Evolutionary conservation across 2,113 vertebrate species (phyloP), one percentile per base, ranked within the genome.

Genomic region (Ageneiosus marmoratus): DNA sequence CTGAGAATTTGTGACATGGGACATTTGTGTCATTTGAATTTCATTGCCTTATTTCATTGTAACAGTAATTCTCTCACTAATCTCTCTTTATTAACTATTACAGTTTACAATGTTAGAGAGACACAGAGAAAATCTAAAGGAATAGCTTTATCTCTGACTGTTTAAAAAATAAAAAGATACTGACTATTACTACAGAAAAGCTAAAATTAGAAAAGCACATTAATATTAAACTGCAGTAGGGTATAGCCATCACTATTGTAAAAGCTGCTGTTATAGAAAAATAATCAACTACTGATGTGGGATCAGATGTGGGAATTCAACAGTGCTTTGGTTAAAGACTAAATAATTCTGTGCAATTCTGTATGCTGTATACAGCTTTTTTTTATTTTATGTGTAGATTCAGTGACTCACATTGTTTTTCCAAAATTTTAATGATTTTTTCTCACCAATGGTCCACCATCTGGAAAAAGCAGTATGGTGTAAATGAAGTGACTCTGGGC

Each of bases 401-500:
- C 6, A 3, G 15, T 41, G 62, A 80, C 50, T 69, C 44, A 24
- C 5, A 44, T 70, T 24, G 80, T 50, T 48, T 22, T 34, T 32
- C 50, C 75, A 29, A 44, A 48, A 44, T 65, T 34, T 55, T 16
- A 7, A 50, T 56, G 15, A 53, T 20, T 83, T 60, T 32, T 37
- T 41, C 27, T 48, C 29, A 46, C 41, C 11, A 74, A 6, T 34
- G 18, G 73, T 84, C 55, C 70, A 56, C 53, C 67, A 48, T 41
- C 12, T 44, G 77, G 82, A 75, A 67, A 72, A 60, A 81, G 46
- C 67, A 79, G 53, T 75, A 75, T 79, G 46, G 53, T 77, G 53
- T 32, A 44, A 77, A 77, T 77, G 44, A 69, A 51, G n/a, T 41
- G 44, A 75, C 81, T 79, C 46, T 41, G 24, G 37, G 24, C 65